Conservation (phyloP, 2,888 invertebrate species). For the Tachina grossa region DNA sequence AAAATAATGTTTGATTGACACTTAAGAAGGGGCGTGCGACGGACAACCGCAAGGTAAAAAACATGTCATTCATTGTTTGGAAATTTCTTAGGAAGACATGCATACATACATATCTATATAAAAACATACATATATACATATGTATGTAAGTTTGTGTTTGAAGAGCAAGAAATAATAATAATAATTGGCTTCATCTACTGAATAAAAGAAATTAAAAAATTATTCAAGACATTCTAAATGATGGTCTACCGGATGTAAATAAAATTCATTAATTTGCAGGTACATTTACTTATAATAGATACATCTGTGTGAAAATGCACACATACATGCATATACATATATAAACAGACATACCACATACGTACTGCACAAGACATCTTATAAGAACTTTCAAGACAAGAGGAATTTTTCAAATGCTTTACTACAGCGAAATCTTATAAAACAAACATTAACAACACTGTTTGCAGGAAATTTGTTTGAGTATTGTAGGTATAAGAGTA, state of each 20-base stretch:
- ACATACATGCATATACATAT: neutral
- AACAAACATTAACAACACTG: too few relatives aligned
- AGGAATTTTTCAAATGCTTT: too few relatives aligned
- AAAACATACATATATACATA: neutral
- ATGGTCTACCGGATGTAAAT: slow-evolving; percentile 49
- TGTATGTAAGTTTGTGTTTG: neutral
- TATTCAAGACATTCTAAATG: neutral
- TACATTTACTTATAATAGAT: neutral
- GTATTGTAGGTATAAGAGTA: too few relatives aligned
- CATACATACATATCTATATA: neutral
- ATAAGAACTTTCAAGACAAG: too few relatives aligned
- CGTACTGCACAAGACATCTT: too few relatives aligned
- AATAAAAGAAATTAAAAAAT: slow-evolving; percentile 8
- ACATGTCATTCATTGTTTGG: slow-evolving; percentile 39
- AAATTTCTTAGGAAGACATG: neutral
- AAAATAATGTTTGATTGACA: slow-evolving; percentile 66
- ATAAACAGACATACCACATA: too few relatives aligned
- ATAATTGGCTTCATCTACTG: slow-evolving; percentile 5
- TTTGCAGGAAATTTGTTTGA: too few relatives aligned
- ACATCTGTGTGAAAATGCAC: neutral
- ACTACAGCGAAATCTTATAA: too few relatives aligned
- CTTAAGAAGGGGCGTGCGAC: slow-evolving; percentile 37
- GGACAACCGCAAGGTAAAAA: neutral
- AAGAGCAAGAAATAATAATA: neutral
- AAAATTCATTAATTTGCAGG: neutral